Base-by-base conservation (phyloP, 2,797 vertebrate species). In the Rhinella marina region DNA sequence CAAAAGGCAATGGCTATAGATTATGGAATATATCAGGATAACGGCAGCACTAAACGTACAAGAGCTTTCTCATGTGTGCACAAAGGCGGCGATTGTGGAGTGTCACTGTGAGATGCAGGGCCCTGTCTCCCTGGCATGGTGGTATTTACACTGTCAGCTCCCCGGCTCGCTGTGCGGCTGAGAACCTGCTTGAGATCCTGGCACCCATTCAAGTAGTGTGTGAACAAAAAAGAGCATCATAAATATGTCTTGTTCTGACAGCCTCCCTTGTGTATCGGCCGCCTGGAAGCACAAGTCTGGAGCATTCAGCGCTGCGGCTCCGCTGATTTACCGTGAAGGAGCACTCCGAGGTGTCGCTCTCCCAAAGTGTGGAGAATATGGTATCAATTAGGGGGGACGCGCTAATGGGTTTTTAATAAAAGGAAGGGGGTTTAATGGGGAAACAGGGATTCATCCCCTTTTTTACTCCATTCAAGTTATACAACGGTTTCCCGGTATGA, bases 211-310 rank as follows among this genome's bases (percentile, higher is more conserved):
- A 93, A 92, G 90, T 48, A 90, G 88, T 90, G 92, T 89, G 87
- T 91, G 90, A 91, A 91, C 88, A 91, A 89, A 89, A 90, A 93
- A 92, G 88, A 90, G 29, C 78, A 89, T 90, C 91, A 92, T 87
- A 91, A 93, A 94, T 90, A 91, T 85, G 88, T 91, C 77, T 87
- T 90, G 91, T 91, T 93, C 91, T 93, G 93, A 93, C 92, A 92
- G 88, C 86, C 64, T 91, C 92, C 91, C 93, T 90, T 87, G 91
- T 91, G 87, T 87, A 81, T 56, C 21, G n/a, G 73, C 54, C 90
- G 92, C 91, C 87, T 66, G 91, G 90, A 91, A 91, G 90, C 90
- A 89, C 89, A 88, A 88, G 83, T 86, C 78, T 87, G 85, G 68
- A 91, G 90, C 87, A 64, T 80, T 73, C 82, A 73, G 87, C 57